These are phyloP conservation scores for Muschampia plurimacula DNA, from an alignment of 2,888 invertebrate genomes.

Conservation along the genomic window DNA sequence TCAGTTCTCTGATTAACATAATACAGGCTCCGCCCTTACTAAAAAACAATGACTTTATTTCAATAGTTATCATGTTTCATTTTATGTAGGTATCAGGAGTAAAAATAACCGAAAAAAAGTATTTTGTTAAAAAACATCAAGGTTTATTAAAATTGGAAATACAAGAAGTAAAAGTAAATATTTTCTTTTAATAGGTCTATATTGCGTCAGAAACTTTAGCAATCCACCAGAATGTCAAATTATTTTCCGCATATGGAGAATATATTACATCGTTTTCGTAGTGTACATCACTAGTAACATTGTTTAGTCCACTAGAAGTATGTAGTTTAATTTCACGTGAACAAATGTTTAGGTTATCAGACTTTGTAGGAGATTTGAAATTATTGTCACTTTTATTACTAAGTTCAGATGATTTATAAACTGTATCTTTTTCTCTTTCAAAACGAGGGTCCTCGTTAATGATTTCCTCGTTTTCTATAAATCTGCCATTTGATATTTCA, in stretches of 20 bases:
- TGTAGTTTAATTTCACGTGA: background rate
- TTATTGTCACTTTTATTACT: background rate
- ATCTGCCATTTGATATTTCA: background rate
- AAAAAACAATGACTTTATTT: too few species aligned
- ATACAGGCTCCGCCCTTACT: too few species aligned
- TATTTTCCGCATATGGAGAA: conserved; percentile 62
- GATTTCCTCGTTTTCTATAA: background rate
- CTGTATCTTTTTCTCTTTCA: background rate
- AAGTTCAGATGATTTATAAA: background rate
- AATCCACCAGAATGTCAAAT: conserved; percentile 81
- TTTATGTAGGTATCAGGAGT: too few species aligned
- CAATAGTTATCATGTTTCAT: too few species aligned
- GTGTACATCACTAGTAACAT: background rate
- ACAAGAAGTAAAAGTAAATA: too few species aligned
- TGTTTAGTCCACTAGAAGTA: background rate
- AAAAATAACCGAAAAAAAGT: too few species aligned
- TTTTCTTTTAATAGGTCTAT: background rate
- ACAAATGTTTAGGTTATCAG: background rate
- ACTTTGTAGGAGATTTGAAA: background rate
- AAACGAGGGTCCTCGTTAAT: background rate
- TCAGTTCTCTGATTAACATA: too few species aligned
- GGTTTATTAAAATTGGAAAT: too few species aligned
- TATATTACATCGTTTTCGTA: background rate
- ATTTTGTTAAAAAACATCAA: too few species aligned
- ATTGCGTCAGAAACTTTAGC: conserved; percentile 59